Percentiles rank a stretch among this genome's conserved stretches.
Evolutionary conservation across 1,140 invertebrate genomes (phyloP).

Genomic region (Drosophila virilis): DNA sequence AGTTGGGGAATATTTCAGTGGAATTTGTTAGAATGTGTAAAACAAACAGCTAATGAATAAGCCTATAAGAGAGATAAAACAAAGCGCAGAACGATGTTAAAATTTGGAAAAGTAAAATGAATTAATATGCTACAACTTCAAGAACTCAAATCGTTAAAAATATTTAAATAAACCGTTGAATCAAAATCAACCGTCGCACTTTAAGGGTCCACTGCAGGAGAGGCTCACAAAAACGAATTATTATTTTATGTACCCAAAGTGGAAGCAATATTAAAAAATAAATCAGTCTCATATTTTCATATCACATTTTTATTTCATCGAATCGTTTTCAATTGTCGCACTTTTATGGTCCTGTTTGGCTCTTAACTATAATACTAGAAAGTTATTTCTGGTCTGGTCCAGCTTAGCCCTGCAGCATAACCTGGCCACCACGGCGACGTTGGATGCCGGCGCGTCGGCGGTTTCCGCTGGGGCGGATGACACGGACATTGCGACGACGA

Average conservation of each 20-base stretch:
- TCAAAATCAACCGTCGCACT: too few species aligned
- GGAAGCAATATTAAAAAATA: too few species aligned
- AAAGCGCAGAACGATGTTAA: not conserved
- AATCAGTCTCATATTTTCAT: conserved; percentile 18
- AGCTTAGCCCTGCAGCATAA: conserved; percentile 52
- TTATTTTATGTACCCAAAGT: too few species aligned
- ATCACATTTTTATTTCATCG: conserved; percentile 69
- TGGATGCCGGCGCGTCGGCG: conserved; percentile 39
- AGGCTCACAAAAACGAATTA: too few species aligned
- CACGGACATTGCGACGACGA: conserved; percentile 16
- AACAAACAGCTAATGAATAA: conserved; percentile 1
- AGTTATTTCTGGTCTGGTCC: not conserved
- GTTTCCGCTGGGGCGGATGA: conserved; percentile 5
- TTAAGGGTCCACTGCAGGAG: too few species aligned
- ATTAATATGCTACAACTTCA: too few species aligned
- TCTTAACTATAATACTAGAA: conserved; percentile 78
- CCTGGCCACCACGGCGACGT: conserved; percentile 53
- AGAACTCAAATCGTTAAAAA: too few species aligned
- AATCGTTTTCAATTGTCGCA: conserved; percentile 45
- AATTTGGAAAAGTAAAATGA: not conserved
- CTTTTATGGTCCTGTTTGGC: conserved; percentile 14
- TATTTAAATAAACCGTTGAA: too few species aligned
- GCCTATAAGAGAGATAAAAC: not conserved
- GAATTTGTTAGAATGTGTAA: not conserved
- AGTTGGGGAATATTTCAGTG: not conserved